Conservation (phyloP, 2,113 vertebrate species). For the Prochilodus magdalenae region DNA sequence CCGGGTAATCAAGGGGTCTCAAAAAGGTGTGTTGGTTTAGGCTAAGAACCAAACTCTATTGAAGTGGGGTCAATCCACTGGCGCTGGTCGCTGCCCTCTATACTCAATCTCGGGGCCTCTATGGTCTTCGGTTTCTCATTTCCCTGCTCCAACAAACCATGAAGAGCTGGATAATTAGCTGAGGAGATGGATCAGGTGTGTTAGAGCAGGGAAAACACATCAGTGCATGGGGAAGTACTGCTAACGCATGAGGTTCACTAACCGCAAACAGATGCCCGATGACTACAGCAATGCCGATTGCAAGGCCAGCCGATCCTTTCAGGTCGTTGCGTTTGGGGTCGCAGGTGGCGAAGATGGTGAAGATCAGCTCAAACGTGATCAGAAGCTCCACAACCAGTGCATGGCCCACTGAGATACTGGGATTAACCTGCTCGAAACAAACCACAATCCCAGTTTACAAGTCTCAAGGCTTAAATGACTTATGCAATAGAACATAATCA, state of each 20-base stretch:
- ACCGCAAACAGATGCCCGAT: constrained; percentile 97
- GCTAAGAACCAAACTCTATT: neutral
- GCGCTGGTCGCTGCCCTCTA: neutral
- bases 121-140: neutral
- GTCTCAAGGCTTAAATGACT: too few species aligned
- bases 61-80: neutral
- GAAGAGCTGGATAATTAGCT: neutral
- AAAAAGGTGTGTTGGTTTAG: neutral
- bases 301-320: constrained; percentile 87
- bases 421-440: constrained; percentile 79
- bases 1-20: neutral
- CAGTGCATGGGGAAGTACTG: neutral
- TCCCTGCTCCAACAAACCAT: neutral
- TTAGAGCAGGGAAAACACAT: neutral
- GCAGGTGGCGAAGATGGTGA: constrained; percentile 96
- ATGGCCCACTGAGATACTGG: constrained; percentile 83
- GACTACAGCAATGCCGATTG: constrained; percentile 91
- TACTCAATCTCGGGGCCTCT: neutral
- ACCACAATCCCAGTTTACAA: neutral
- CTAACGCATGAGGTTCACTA: constrained; percentile 70
- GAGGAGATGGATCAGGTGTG: neutral
- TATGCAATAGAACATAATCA: too few species aligned
- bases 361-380: constrained; percentile 95
- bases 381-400: constrained; percentile 92
- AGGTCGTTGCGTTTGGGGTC: constrained; percentile 91